Evolutionary conservation across 2,888 invertebrate species (phyloP).

Genomic region (Melangyna quadrimaculata): DNA sequence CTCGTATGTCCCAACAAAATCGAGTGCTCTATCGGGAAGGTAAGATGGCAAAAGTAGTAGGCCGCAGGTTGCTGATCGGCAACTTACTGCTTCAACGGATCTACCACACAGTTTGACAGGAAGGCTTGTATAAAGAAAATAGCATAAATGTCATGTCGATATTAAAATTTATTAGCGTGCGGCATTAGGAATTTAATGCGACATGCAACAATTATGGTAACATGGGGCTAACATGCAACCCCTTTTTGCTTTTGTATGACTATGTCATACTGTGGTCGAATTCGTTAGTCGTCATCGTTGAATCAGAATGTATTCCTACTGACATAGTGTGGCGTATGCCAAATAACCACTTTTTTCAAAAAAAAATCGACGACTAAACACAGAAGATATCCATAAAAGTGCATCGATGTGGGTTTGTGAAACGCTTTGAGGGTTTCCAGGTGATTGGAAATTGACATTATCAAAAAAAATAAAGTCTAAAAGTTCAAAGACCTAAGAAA

Average conservation of each 20-base stretch:
- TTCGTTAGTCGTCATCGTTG: slow-evolving; percentile 11
- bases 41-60: not conserved
- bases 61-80: not conserved
- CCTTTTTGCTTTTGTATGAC: slow-evolving; percentile 8
- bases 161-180: slow-evolving; percentile 74
- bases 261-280: not conserved
- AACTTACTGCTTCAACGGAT: too few relatives aligned
- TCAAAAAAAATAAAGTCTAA: too few relatives aligned
- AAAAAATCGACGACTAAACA: not conserved
- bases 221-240: slow-evolving; percentile 46
- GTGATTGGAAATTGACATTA: too few relatives aligned
- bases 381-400: not conserved
- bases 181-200: slow-evolving; percentile 73
- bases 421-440: not conserved
- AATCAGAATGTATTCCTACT: not conserved
- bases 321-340: slow-evolving; percentile 2
- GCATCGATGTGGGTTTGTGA: slow-evolving; percentile 1
- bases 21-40: not conserved
- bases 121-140: slow-evolving; percentile 56
- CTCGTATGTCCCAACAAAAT: not conserved
- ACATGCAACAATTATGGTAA: slow-evolving; percentile 74
- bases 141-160: slow-evolving; percentile 75
- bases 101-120: not conserved
- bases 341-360: slow-evolving; percentile 25
- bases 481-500: too few relatives aligned